These are phyloP conservation scores for Pteria penguin DNA, from an alignment of 2,888 invertebrate genomes.

Conservation along the genomic window DNA sequence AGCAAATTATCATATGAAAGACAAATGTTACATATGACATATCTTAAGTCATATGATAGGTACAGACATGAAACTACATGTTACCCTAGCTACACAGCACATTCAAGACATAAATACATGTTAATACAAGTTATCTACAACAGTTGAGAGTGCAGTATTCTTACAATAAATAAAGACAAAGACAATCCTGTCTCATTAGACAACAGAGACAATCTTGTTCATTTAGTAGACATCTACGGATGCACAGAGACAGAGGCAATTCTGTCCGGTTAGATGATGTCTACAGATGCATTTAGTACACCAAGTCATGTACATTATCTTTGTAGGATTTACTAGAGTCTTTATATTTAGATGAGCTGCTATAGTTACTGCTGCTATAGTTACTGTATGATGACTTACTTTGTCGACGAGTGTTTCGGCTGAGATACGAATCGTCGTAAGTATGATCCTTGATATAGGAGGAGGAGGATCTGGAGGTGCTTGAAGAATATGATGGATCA, in stretches of 20 bases:
- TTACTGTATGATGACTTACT: not conserved
- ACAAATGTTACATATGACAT: too few species aligned
- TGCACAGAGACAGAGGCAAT: not conserved
- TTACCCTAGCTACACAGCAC: too few species aligned
- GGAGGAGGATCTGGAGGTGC: constrained; percentile 3
- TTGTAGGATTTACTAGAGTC: not conserved
- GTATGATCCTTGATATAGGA: not conserved
- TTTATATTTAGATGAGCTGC: not conserved
- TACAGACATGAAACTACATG: too few species aligned
- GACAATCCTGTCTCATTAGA: too few species aligned
- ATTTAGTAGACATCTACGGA: too few species aligned
- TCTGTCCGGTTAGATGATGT: not conserved
- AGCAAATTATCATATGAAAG: too few species aligned
- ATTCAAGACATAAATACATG: too few species aligned
- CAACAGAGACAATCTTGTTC: too few species aligned
- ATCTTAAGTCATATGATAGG: too few species aligned
- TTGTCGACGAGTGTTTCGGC: not conserved
- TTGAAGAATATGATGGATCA: constrained; percentile 27
- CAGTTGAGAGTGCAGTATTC: too few species aligned
- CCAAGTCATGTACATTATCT: not conserved
- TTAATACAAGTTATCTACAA: too few species aligned
- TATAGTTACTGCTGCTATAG: not conserved
- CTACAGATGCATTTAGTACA: not conserved
- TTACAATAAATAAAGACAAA: too few species aligned
- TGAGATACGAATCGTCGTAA: not conserved